phyloP scores from a whole-genome alignment of 2,797 vertebrate species.

The Calcarius lapponicus region DNA sequence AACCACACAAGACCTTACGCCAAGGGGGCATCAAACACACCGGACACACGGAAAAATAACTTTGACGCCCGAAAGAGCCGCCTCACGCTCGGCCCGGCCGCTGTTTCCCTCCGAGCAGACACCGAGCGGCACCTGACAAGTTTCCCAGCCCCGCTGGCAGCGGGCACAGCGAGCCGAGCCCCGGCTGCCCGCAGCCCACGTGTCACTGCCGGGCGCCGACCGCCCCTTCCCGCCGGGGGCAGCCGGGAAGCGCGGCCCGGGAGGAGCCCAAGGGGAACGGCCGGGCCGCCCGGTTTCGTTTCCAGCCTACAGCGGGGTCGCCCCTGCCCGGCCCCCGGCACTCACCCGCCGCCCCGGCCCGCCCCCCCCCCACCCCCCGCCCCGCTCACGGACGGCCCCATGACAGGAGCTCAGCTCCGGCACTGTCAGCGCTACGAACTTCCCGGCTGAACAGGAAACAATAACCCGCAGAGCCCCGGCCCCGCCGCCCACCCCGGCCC shows the following conservation, averaged over 20 bases:
- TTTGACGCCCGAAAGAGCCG: background rate
- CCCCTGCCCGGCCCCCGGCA: background rate
- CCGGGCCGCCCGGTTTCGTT: background rate
- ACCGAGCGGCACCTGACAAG: background rate
- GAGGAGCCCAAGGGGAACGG: background rate
- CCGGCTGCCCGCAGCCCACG: conserved; percentile 36
- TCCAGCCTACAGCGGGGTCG: background rate
- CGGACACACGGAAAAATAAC: background rate
- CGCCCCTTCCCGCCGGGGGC: conserved; percentile 34
- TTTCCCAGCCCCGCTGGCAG: background rate
- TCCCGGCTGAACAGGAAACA: conserved; percentile 5
- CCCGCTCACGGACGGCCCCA: background rate
- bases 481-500: no score
- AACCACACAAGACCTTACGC: background rate
- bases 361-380: background rate
- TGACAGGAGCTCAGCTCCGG: background rate
- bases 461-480: background rate
- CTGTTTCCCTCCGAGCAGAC: background rate
- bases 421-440: background rate
- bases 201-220: conserved; percentile 20
- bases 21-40: background rate
- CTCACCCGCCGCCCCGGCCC: background rate
- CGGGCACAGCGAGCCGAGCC: background rate
- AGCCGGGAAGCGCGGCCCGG: conserved; percentile 11
- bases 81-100: background rate